phyloP scores from a whole-genome alignment of 2,113 vertebrate species.

The Reinhardtius hippoglossoides region DNA sequence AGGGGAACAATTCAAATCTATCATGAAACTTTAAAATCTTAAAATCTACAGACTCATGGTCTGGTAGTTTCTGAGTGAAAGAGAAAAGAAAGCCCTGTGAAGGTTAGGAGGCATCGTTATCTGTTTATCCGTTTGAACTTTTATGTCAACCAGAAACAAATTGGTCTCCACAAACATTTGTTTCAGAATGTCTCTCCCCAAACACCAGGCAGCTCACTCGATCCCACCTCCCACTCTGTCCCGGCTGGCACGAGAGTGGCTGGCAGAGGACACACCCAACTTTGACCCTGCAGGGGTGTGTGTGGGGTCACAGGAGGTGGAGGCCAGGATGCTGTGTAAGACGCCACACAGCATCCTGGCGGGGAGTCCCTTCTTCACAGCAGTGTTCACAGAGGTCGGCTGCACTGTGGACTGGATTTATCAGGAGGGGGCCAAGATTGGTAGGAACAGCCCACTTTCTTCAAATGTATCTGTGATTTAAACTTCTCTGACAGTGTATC shows the following conservation, averaged over 20 bases:
- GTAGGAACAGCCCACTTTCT: constrained; percentile 18
- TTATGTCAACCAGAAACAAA: too few species aligned
- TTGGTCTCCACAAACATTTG: background rate
- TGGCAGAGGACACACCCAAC: constrained; percentile 86
- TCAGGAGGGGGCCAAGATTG: constrained; percentile 77
- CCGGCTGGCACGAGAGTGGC: constrained; percentile 83
- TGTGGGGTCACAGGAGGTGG: constrained; percentile 72
- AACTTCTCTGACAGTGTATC: too few species aligned
- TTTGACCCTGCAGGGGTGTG: constrained; percentile 83
- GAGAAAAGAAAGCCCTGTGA: background rate
- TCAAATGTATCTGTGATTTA: background rate
- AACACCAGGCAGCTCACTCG: constrained; percentile 37
- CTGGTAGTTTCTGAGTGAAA: background rate
- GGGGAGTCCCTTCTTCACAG: constrained; percentile 86
- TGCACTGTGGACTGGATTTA: constrained; percentile 85
- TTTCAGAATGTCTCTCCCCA: constrained; percentile 50
- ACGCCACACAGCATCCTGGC: constrained; percentile 82
- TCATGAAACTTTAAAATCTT: background rate
- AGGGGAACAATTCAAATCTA: background rate
- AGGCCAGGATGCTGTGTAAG: constrained; percentile 83
- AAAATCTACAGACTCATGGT: background rate
- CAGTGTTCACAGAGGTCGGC: constrained; percentile 83
- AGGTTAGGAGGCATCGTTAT: background rate
- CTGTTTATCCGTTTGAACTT: too few species aligned
- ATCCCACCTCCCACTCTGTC: constrained; percentile 78